These are phyloP conservation scores for Dicyrtoma fusca DNA, from an alignment of 2,888 invertebrate species.

Conservation along the genomic window DNA sequence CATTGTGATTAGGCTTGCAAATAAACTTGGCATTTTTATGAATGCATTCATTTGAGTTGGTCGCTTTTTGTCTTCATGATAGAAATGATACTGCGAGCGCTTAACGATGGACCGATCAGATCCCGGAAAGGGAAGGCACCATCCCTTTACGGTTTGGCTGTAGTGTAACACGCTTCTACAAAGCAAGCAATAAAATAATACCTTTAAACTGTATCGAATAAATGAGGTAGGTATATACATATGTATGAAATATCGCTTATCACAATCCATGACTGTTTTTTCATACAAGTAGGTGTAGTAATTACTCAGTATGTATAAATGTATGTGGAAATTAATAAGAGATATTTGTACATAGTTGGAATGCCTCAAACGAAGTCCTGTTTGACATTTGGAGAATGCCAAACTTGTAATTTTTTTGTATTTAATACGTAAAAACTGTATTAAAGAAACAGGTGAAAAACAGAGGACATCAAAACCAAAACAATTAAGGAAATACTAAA, in stretches of 20 bases:
- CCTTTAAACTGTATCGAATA: no score
- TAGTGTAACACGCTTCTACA: constrained; percentile 64
- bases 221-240: no score
- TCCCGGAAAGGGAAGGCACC: constrained; percentile 63
- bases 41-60: constrained; percentile 82
- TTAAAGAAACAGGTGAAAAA: no score
- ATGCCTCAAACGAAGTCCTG: no score
- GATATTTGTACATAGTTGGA: no score
- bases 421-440: no score
- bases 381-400: no score
- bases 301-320: background rate
- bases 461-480: no score
- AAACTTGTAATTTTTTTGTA: no score
- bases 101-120: constrained; percentile 80
- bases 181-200: constrained; percentile 3
- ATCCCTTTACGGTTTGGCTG: constrained; percentile 58
- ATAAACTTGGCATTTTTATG: constrained; percentile 64
- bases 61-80: constrained; percentile 69
- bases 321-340: no score
- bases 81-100: constrained; percentile 78
- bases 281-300: background rate
- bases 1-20: constrained; percentile 62
- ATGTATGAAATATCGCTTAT: no score
- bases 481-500: no score
- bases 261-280: background rate